Base-by-base conservation (phyloP, 2,888 invertebrate species). In the Strigamia transsilvanica region DNA sequence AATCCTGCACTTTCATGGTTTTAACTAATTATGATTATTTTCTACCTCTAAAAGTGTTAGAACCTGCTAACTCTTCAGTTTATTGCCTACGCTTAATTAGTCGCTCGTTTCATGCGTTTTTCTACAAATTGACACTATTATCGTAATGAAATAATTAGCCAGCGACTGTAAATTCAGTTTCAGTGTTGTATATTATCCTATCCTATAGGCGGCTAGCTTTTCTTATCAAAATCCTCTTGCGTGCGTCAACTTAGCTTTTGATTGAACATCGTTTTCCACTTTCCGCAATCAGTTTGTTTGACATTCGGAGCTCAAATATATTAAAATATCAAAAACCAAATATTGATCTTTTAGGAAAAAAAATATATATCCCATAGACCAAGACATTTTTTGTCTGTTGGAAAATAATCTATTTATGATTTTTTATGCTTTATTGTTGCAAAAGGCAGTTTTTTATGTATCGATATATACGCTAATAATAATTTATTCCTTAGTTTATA, bases 191-290 rank as follows among this genome's bases (percentile, higher is more conserved):
- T 46, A 7, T 46, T 13, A 46, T 46, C 2, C 18, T 18, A 56
- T 56, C 56, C 21, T n/a, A n/a, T 18, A n/a, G 6, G 18, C n/a
- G 1, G 21, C 56, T 18, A 21, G 21, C 21, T 56, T 18, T 9
- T 73, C 32, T 15, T 73, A 73, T 73, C 73, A 73, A 73, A 73
- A 73, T 73, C 27, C 32, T 73, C 73, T 73, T 27, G 27, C 27
- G 32, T 12, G n/a, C 27, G 73, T 32, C 32, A 73, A n/a, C 73
- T 73, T 73, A 12, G 27, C 13, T 32, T 73, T 10, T 27, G 73
- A 73, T 73, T 73, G 73, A 73, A 73, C 73, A 73, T 73, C 73
- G 73, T 73, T 73, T 73, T 73, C 73, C 32, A 73, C 73, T 73
- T 32, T 73, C 73, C 15, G 27, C 73, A 27, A 73, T 32, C 32